Evolutionary conservation across 2,888 invertebrate genomes (phyloP).

Genomic region (Empis stercorea): DNA sequence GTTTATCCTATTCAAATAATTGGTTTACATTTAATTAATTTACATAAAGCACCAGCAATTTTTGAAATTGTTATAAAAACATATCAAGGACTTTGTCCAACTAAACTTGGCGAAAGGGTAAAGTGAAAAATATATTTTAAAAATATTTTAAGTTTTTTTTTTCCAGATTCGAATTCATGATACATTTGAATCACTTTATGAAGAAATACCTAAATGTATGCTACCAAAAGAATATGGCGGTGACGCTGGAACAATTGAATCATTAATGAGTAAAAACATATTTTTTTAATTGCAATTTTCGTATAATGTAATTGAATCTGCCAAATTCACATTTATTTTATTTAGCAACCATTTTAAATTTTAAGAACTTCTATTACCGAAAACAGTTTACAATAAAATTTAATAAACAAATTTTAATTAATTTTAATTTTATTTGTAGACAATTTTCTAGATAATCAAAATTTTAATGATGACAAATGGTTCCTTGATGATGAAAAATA

Average conservation of each 20-base stretch:
- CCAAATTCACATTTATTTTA: too few relatives aligned
- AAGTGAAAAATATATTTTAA: conserved; percentile 9
- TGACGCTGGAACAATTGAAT: conserved; percentile 35
- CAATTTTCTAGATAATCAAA: background rate
- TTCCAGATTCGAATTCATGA: conserved; percentile 9
- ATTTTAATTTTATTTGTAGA: conserved; percentile 1
- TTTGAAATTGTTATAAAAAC: conserved; percentile 44
- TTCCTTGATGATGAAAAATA: conserved; percentile 22
- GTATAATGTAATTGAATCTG: too few relatives aligned
- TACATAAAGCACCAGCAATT: conserved; percentile 35
- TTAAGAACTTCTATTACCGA: too few relatives aligned
- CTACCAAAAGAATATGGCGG: conserved; percentile 55
- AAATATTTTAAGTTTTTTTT: background rate
- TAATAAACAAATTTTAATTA: too few relatives aligned
- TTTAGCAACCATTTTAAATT: too few relatives aligned
- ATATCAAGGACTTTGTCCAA: conserved; percentile 41
- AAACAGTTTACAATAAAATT: too few relatives aligned
- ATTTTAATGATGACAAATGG: conserved; percentile 10
- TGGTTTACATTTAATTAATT: conserved; percentile 44
- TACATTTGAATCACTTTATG: conserved; percentile 11
- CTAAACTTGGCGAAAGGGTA: conserved; percentile 45
- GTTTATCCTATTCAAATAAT: conserved; percentile 46
- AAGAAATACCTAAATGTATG: conserved; percentile 43
- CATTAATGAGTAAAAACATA: background rate
- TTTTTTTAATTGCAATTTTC: background rate